Evolutionary conservation across 2,888 invertebrate genomes (phyloP).

Genomic region (Aspidiotus destructor): DNA sequence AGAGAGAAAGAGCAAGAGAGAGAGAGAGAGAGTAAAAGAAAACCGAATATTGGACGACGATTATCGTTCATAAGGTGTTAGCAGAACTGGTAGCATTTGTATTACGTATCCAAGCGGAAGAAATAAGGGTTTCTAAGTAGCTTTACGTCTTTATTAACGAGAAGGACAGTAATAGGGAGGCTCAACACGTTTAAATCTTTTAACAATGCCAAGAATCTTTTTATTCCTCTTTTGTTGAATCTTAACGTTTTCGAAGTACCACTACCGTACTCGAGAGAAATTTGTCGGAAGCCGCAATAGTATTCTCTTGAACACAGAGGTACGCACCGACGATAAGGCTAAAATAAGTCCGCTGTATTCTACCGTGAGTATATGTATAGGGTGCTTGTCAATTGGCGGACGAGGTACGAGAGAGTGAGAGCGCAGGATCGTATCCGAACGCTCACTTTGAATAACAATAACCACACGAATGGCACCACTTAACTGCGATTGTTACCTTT

Average conservation of each 20-base stretch:
- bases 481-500: slow-evolving; percentile 27
- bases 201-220: slow-evolving; percentile 31
- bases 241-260: slow-evolving; percentile 25
- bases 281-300: slow-evolving; percentile 28
- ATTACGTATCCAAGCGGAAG: slow-evolving; percentile 30
- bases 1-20: too few relatives aligned
- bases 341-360: not conserved
- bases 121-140: slow-evolving; percentile 29
- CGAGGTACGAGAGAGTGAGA: not conserved
- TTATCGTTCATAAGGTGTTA: slow-evolving; percentile 22
- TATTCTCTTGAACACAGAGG: slow-evolving; percentile 5
- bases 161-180: slow-evolving; percentile 26
- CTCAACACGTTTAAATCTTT: slow-evolving; percentile 31
- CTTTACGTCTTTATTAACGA: slow-evolving; percentile 26
- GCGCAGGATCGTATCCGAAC: not conserved
- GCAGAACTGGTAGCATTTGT: slow-evolving; percentile 31
- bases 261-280: not conserved
- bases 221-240: slow-evolving; percentile 19
- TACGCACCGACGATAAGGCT: not conserved
- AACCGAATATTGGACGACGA: not conserved
- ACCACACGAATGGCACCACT: slow-evolving; percentile 28
- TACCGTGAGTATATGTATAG: not conserved
- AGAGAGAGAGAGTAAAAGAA: not conserved
- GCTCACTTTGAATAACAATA: slow-evolving; percentile 27
- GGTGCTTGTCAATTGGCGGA: not conserved